These are phyloP conservation scores for Mesocentrotus franciscanus DNA, from an alignment of 53 echinoderm and acorn worm genomes.

Conservation along the genomic window DNA sequence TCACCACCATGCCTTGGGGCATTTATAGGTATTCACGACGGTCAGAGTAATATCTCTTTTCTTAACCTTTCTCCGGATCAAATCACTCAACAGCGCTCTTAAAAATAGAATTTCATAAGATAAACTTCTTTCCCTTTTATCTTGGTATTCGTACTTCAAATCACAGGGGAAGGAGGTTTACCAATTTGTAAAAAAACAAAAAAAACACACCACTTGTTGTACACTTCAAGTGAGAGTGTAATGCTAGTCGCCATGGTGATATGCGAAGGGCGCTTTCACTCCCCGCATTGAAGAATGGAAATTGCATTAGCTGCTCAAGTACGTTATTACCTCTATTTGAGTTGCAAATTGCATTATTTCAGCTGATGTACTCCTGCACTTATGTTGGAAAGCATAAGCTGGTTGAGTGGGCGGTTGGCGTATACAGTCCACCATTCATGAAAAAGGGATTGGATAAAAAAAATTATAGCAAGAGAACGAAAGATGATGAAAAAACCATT, in stretches of 20 bases:
- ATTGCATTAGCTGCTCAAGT: background rate
- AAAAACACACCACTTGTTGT: background rate
- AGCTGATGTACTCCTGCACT: background rate
- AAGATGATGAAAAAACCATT: background rate
- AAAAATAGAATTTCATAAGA: background rate
- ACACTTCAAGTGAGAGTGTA: background rate
- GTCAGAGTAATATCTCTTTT: too few relatives aligned
- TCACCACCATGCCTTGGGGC: too few relatives aligned
- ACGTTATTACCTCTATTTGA: background rate
- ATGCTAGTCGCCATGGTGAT: background rate
- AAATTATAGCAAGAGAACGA: background rate
- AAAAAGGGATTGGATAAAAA: background rate
- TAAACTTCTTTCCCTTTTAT: background rate
- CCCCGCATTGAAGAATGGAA: background rate
- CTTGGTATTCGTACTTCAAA: background rate
- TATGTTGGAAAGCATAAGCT: background rate
- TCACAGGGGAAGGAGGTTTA: background rate
- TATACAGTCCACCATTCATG: background rate
- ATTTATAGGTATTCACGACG: too few relatives aligned
- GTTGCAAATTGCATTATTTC: constrained; percentile 30
- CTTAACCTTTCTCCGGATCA: background rate
- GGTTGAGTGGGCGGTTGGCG: background rate
- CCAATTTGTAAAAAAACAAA: background rate
- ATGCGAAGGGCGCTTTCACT: background rate
- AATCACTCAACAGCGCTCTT: background rate